Base-by-base conservation (phyloP, 2,888 invertebrate genomes). In the Drosophila prostipennis region DNA sequence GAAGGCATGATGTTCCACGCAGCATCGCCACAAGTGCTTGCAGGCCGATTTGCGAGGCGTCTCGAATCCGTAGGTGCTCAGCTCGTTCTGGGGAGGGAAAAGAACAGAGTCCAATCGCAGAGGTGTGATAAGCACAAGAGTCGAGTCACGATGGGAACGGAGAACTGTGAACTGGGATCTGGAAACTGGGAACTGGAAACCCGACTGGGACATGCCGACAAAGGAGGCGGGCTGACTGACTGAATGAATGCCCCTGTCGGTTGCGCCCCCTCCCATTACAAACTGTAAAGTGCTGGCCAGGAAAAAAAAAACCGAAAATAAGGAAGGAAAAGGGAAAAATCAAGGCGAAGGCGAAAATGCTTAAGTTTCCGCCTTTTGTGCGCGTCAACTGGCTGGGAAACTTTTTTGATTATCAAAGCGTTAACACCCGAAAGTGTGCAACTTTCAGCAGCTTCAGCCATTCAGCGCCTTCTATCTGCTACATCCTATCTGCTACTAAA, bases 61-160 rank as follows among this genome's bases (percentile, higher is more conserved):
- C 93, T 98, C 98, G 92, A 98, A 98, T 6, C 98, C 98, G 92
- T 98, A 98, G n/a, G 98, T 98, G 90, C 97, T 96, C 80, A 98
- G 97, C 88, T 98, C 98, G 91, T 97, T 97, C 97, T 97, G 91
- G 76, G 87, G 34, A 14, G 11, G 11, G 13, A 19, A 2, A 10
- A 37, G 6, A 29, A 19, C 16, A 23, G 36, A 39, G 19, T 34
- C 8, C 34, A 59, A 73, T 48, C 69, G 52, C 56, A 60, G 49
- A 68, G 77, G 84, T 77, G 78, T 83, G 87, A 84, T 84, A 81
- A 81, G 87, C 79, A 70, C 58, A 52, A 75, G 63, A 74, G 74
- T 74, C 71, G 70, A 74, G 75, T 74, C 74, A 74, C 70, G 76
- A 61, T 57, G 69, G 57, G 48, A 48, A 46, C 59, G 26, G 53